Percentiles rank a stretch among this genome's conserved stretches.
Evolutionary conservation across 2,797 vertebrate species (phyloP).

Genomic region (Monodelphis domestica): DNA sequence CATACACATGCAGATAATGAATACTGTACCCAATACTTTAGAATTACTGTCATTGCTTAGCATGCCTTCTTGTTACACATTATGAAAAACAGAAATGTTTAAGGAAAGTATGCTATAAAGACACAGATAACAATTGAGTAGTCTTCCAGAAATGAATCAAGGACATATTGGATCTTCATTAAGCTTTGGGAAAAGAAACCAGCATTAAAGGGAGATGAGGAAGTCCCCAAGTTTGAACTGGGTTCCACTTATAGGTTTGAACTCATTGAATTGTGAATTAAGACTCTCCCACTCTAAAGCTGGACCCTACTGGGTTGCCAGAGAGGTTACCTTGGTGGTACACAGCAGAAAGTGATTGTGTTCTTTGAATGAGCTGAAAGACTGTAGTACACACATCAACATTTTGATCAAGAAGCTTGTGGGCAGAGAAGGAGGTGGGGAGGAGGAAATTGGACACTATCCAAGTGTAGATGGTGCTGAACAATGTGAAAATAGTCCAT

Average conservation of each 20-base stretch:
- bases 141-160: background rate
- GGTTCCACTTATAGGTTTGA: constrained; percentile 8
- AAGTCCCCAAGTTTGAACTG: background rate
- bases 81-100: background rate
- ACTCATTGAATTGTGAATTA: constrained; percentile 4
- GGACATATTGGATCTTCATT: background rate
- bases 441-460: background rate
- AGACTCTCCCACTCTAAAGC: constrained; percentile 1
- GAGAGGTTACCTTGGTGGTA: background rate
- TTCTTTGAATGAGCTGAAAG: background rate
- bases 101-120: background rate
- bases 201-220: background rate
- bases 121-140: background rate
- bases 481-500: background rate
- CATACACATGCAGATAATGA: background rate
- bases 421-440: background rate
- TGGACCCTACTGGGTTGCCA: background rate
- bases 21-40: background rate
- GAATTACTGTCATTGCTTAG: background rate
- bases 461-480: background rate
- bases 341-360: background rate
- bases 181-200: background rate
- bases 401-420: background rate
- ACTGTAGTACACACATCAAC: background rate
- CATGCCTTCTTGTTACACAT: background rate